Percentiles rank a stretch among this genome's conserved stretches.
Evolutionary conservation across 2,797 vertebrate species (phyloP).

Genomic region (Orestias chungarensis): DNA sequence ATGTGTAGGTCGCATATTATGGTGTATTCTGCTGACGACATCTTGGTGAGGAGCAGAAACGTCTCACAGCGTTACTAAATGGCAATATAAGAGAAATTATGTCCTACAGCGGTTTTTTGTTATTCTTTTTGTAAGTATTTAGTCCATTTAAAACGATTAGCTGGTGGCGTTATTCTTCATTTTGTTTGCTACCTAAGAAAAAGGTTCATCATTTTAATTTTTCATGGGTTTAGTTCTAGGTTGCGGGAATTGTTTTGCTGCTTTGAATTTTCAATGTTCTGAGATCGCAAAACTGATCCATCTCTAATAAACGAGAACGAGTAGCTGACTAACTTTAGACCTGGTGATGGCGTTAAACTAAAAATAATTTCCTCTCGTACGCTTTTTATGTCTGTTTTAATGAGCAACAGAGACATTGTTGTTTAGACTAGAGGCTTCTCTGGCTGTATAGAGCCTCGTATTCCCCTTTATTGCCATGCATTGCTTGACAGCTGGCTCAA

Average conservation of each 20-base stretch:
- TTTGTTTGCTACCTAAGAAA: background rate
- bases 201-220: background rate
- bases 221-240: background rate
- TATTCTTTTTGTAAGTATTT: background rate
- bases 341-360: too few relatives aligned
- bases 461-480: too few relatives aligned
- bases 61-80: background rate
- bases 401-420: too few relatives aligned
- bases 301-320: background rate
- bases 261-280: background rate
- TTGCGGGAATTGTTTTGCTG: background rate
- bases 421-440: too few relatives aligned
- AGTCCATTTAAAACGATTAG: background rate
- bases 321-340: too few relatives aligned
- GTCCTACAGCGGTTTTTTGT: too few relatives aligned
- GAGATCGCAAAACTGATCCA: background rate
- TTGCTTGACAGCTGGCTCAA: too few relatives aligned
- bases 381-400: background rate
- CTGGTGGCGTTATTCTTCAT: background rate
- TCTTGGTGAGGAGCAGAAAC: background rate
- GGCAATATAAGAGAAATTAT: too few relatives aligned
- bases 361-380: too few relatives aligned
- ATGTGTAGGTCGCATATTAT: background rate
- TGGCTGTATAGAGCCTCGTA: too few relatives aligned
- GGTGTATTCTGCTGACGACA: background rate